Base-by-base conservation (phyloP, 2,113 vertebrate species). In the Hyperoodon ampullatus region DNA sequence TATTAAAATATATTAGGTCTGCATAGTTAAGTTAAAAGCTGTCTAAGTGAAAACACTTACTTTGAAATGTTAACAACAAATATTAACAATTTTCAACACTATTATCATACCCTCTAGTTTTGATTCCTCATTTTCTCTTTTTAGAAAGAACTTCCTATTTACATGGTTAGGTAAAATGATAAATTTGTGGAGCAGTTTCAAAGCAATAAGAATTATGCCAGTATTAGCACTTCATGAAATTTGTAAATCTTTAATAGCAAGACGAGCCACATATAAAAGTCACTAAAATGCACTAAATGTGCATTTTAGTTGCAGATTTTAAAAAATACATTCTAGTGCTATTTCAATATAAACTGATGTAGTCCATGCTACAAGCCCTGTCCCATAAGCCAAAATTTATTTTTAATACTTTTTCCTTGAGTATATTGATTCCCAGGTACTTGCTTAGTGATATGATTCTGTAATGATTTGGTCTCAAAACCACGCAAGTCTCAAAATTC, bases 391-490 rank as follows among this genome's bases (percentile, higher is more conserved):
- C 28, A 87, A 82, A 92, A 86, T 39, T 2, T 7, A 90, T 83
- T 92, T 94, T 85, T 63, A 75, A 87, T 85, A 23, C 35, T 82
- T 96, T 82, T 84, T 53, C n/a, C 33, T 81, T 86, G 21, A 13
- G 39, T 74, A 33, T 89, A 77, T 89, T 68, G 15, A 71, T 88
- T 78, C 60, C 19, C n/a, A 94, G 26, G 5, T 66, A 44, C 39
- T 96, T 92, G 33, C 8, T 90, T 88, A 96, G 19, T 66, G 23
- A 66, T 58, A 74, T 11, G 55, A 65, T 82, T 90, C 33, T 24
- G 66, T 55, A 71, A 90, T 82, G 47, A 42, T 90, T 95, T 95
- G 6, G 24, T 78, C 42, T 66, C 30, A 55, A 94, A 89, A 95
- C 28, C 53, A 88, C 7, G 35, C 24, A 72, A 6, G 6, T 83